These are phyloP conservation scores for Apaloderma vittatum DNA, from an alignment of 2,113 vertebrate genomes.

Conservation along the genomic window DNA sequence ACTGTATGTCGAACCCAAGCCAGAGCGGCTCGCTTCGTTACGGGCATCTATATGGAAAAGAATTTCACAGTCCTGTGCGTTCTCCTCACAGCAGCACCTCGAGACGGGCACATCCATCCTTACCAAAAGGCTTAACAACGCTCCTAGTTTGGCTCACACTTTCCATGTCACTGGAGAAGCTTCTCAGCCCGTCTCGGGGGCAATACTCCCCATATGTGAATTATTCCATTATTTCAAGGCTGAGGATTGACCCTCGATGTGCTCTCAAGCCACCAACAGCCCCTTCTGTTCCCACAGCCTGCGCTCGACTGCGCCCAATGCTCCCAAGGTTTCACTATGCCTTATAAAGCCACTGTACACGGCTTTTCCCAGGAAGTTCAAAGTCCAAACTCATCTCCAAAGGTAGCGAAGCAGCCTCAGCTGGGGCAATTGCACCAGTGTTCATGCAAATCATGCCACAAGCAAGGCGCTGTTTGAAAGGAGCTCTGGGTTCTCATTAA, in stretches of 20 bases:
- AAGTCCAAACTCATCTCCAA: neutral
- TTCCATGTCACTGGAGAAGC: accelerated
- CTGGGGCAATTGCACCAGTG: neutral
- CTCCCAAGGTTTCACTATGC: accelerated
- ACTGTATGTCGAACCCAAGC: neutral
- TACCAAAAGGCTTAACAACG: neutral
- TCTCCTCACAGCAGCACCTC: neutral
- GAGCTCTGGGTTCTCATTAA: neutral
- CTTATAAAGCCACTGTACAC: accelerated
- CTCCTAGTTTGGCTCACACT: accelerated
- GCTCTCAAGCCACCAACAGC: neutral
- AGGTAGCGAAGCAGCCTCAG: neutral
- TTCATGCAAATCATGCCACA: neutral
- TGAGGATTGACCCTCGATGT: too few relatives aligned
- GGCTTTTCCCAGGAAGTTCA: neutral
- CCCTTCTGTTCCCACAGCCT: accelerated
- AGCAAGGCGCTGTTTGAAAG: neutral
- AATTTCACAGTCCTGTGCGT: neutral
- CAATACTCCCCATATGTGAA: too few relatives aligned
- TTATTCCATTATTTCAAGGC: too few relatives aligned
- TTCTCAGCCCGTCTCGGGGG: too few relatives aligned
- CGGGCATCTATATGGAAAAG: accelerated
- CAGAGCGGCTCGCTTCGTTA: neutral
- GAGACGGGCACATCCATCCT: neutral
- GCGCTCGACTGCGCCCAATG: accelerated